Evolutionary conservation across 2,113 vertebrate genomes (phyloP).

Genomic region (Nanorana parkeri): DNA sequence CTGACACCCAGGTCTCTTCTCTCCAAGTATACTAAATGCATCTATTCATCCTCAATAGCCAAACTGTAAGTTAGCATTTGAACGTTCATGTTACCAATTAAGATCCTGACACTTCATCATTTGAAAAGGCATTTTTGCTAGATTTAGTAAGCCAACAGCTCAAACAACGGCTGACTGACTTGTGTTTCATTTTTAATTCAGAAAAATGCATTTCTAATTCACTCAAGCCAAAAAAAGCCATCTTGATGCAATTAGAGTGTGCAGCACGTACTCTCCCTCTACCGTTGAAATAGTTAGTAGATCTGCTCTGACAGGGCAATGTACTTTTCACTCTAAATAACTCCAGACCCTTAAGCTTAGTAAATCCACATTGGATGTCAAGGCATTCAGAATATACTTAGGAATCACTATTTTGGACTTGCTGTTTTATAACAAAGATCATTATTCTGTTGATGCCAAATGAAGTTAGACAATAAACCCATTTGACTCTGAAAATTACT

Average conservation of each 20-base stretch:
- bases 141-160: background rate
- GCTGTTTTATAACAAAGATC: constrained; percentile 7
- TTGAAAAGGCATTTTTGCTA: background rate
- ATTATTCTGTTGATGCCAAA: constrained; percentile 31
- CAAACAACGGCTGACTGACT: background rate
- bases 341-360: constrained; percentile 27
- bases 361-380: constrained; percentile 30
- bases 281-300: constrained; percentile 22
- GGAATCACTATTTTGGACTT: constrained; percentile 4
- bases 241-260: constrained; percentile 47
- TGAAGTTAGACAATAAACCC: constrained; percentile 16
- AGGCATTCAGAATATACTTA: constrained; percentile 13
- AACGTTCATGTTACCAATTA: background rate
- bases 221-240: constrained; percentile 33
- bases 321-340: constrained; percentile 24
- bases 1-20: too few relatives aligned
- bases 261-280: background rate
- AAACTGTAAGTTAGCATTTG: too few relatives aligned
- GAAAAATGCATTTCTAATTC: background rate
- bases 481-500: constrained; percentile 37
- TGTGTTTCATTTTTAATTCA: constrained; percentile 10
- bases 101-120: background rate
- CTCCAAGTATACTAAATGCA: too few relatives aligned
- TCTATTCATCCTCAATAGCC: too few relatives aligned
- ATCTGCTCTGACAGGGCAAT: constrained; percentile 24